Base-by-base conservation (phyloP, 2,888 invertebrate genomes). In the Catocala sponsa region DNA sequence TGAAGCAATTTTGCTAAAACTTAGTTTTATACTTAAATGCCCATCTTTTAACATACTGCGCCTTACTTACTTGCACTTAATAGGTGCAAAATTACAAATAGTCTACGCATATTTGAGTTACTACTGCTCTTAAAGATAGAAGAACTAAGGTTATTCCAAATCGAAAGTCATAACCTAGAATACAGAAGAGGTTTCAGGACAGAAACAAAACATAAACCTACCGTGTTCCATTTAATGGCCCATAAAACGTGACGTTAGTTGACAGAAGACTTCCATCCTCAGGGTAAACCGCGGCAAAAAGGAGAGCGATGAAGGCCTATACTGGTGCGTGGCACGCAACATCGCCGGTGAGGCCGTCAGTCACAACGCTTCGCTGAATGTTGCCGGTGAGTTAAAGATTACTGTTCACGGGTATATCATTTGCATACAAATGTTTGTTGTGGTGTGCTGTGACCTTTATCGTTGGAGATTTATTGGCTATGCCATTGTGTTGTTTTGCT, bases 241-340 rank as follows among this genome's bases (percentile, higher is more conserved):
- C 11, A 53, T 55, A 56, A 53, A 42, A 55, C 35, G 33, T 55
- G 42, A 35, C 44, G 25, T 60, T 44, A 67, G 70, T 66, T 63
- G 63, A 46, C 54, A 70, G 48, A 65, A 67, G 65, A 63, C 55
- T 71, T 62, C 63, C 66, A 62, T 74, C 54, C 63, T 47, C 70
- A 76, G 75, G 84, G 98, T 99, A 63, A 97, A 98, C 91, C 98
- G 98, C 87, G 98, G 98, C 88, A 98, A 98, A 93, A 98, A 98
- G 92, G 98, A 98, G 85, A 98, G 98, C 85, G 98, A 98, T 87
- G 98, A 98, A 72, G 99, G 99, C 44, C 96, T 98, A 66, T 99
- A 99, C 92, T 99, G 99, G 98, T 99, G 99, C 94, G 97, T 98
- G 78, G 99, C 99, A 68, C 97, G 97, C 86, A 99, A 99, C 93